Conservation (phyloP, 1,140 invertebrate genomes). For the Aplysia californica region DNA sequence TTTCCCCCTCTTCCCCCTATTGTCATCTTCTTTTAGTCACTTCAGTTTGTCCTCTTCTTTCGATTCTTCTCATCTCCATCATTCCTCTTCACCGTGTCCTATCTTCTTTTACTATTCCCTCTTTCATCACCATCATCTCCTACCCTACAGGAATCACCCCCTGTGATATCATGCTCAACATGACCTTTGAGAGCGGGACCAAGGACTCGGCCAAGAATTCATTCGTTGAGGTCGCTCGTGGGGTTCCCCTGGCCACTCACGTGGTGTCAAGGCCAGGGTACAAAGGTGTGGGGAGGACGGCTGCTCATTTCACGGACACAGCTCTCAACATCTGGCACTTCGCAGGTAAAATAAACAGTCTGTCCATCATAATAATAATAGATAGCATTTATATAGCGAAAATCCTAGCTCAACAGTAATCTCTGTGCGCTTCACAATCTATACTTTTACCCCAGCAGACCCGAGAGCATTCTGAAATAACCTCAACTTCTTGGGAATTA, state of each 20-base stretch:
- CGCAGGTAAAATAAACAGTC: conserved; percentile 30
- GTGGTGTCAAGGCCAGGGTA: neutral
- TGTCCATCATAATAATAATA: no score
- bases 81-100: neutral
- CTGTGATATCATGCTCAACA: conserved; percentile 44
- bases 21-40: neutral
- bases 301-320: conserved; percentile 35
- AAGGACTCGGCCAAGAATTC: conserved; percentile 37
- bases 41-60: neutral
- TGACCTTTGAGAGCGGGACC: conserved; percentile 39
- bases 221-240: conserved; percentile 29
- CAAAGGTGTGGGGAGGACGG: conserved; percentile 17
- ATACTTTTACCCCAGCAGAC: no score
- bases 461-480: no score
- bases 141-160: conserved; percentile 31
- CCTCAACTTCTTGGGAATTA: no score
- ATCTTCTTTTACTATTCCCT: neutral
- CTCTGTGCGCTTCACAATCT: no score
- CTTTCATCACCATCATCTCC: neutral
- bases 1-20: no score
- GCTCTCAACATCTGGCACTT: conserved; percentile 39
- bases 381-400: no score
- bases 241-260: conserved; percentile 6
- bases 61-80: neutral
- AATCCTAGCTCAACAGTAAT: no score